Conservation (phyloP, 2,113 vertebrate species). For the Phalacrocorax pelagicus region DNA sequence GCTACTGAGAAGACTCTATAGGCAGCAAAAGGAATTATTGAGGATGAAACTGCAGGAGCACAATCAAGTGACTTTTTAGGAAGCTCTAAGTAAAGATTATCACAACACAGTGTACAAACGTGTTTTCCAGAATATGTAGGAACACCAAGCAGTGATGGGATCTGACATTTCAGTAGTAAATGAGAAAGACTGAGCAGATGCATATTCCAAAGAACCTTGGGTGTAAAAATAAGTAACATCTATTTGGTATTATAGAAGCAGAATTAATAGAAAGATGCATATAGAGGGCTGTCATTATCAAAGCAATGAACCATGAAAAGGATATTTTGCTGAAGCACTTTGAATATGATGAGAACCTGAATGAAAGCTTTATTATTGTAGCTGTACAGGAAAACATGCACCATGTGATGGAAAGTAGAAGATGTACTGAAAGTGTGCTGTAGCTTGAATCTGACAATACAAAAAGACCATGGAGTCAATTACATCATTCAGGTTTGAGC, state of each 20-base stretch:
- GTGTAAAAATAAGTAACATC: neutral
- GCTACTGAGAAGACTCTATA: neutral
- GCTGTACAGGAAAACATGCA: neutral
- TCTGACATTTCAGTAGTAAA: neutral
- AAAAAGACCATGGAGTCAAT: neutral
- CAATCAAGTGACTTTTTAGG: neutral
- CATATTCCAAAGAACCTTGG: neutral
- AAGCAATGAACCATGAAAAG: constrained; percentile 28
- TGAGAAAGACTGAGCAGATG: neutral
- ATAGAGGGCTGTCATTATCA: constrained; percentile 7
- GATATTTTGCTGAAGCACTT: neutral
- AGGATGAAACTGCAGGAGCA: neutral
- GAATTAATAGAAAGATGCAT: constrained; percentile 4
- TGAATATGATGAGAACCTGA: neutral
- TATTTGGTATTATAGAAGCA: neutral
- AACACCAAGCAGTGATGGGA: neutral
- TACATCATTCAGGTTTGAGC: neutral
- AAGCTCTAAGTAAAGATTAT: neutral
- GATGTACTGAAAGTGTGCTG: neutral
- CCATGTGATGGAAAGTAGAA: neutral
- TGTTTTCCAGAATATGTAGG: neutral
- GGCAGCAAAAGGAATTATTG: neutral
- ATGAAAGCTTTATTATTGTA: neutral
- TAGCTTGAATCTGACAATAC: neutral
- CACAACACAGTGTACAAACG: neutral